A percentile compares a stretch with the other conserved stretches of the same genome.
Evolutionary conservation across 1,140 invertebrate species (phyloP).

Genomic region (Penaeus vannamei): DNA sequence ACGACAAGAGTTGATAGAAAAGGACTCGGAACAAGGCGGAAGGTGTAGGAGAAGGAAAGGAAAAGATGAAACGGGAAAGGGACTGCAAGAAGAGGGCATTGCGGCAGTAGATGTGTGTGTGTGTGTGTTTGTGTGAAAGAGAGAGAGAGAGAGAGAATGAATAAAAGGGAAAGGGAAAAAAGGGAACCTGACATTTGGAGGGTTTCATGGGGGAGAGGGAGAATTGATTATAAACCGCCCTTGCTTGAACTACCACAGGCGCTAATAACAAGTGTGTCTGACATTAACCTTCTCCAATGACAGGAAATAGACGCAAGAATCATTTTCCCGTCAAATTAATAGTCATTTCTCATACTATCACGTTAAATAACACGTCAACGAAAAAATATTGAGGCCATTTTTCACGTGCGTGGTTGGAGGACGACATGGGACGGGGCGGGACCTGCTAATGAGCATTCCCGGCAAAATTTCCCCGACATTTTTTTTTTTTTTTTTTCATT

Average conservation of each 20-base stretch:
- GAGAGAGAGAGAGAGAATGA: too few species aligned
- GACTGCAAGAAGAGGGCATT: too few species aligned
- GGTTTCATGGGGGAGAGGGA: too few species aligned
- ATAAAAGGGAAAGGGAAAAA: not conserved
- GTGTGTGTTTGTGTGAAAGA: too few species aligned
- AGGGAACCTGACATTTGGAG: not conserved
- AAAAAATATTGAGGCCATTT: slow-evolving; percentile 32
- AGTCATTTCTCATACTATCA: slow-evolving; percentile 55
- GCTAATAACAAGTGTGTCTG: slow-evolving; percentile 25
- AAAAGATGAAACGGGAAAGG: too few species aligned
- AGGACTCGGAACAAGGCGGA: not conserved
- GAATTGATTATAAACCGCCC: not conserved
- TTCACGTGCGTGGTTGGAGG: slow-evolving; percentile 19
- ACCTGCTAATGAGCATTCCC: slow-evolving; percentile 1
- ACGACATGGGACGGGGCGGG: not conserved
- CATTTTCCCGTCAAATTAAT: slow-evolving; percentile 59
- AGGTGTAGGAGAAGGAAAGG: too few species aligned
- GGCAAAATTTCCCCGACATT: slow-evolving; percentile 4
- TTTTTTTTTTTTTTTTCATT: not conserved
- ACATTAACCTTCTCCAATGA: slow-evolving; percentile 55
- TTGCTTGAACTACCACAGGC: not conserved
- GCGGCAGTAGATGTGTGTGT: too few species aligned
- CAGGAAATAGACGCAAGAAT: slow-evolving; percentile 58
- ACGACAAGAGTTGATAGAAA: not conserved
- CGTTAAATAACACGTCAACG: slow-evolving; percentile 54